These are phyloP conservation scores for Pandemis corylana DNA, from an alignment of 2,888 invertebrate genomes.

Conservation along the genomic window DNA sequence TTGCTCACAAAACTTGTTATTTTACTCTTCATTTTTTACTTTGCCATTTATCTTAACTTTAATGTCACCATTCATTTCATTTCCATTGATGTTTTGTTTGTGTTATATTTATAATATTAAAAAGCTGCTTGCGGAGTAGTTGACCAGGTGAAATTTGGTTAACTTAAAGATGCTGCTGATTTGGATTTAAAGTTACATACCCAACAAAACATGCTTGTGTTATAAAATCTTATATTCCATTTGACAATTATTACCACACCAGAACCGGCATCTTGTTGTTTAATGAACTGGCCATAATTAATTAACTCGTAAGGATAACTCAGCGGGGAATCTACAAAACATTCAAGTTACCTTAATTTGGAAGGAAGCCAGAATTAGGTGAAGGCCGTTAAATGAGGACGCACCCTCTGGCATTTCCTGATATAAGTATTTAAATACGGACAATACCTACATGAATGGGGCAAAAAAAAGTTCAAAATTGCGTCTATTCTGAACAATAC, in stretches of 20 bases:
- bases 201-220: too few species aligned
- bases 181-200: too few species aligned
- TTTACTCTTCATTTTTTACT: constrained; percentile 10
- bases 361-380: constrained; percentile 11
- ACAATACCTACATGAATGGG: neutral
- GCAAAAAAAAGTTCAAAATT: neutral
- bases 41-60: constrained; percentile 7
- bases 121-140: too few species aligned
- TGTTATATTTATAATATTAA: too few species aligned
- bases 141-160: too few species aligned
- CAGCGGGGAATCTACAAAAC: constrained; percentile 5
- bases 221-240: neutral
- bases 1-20: constrained; percentile 15
- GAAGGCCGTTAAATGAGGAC: neutral
- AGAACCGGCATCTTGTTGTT: neutral
- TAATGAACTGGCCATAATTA: constrained; percentile 4
- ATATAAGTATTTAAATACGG: neutral
- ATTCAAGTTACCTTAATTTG: constrained; percentile 12
- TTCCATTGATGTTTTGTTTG: too few species aligned
- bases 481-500: neutral
- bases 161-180: too few species aligned
- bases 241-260: neutral
- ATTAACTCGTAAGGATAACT: constrained; percentile 6
- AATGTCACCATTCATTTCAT: neutral
- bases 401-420: neutral